Conservation (phyloP, 2,797 vertebrate species). For the Ciconia nigra region DNA sequence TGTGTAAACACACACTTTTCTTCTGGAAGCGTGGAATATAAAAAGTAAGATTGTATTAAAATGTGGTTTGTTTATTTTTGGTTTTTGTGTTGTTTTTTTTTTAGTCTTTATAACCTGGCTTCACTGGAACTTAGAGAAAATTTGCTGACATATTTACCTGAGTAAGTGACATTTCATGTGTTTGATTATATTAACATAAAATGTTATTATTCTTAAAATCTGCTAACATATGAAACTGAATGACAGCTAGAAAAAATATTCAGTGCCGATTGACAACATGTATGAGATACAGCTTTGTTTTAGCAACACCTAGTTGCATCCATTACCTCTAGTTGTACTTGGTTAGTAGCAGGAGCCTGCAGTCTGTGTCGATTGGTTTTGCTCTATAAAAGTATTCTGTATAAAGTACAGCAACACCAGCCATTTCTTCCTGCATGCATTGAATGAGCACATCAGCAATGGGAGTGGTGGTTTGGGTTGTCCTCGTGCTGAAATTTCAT, state of each 20-base stretch:
- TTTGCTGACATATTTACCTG: constrained; percentile 92
- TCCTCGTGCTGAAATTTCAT: neutral
- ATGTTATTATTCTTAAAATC: neutral
- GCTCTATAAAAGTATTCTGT: neutral
- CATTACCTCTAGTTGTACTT: neutral
- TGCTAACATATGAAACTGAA: neutral
- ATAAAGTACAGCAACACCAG: neutral
- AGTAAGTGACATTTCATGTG: constrained; percentile 82
- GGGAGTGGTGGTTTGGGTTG: neutral
- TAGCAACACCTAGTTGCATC: neutral
- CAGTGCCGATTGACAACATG: neutral
- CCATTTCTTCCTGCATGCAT: accelerated
- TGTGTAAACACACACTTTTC: neutral
- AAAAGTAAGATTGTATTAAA: neutral
- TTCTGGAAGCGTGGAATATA: neutral
- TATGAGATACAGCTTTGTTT: neutral
- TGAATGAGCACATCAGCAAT: neutral
- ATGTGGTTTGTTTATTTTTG: neutral
- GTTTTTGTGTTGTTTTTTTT: constrained; percentile 26
- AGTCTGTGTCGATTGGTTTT: neutral
- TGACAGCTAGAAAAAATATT: neutral
- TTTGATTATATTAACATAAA: neutral
- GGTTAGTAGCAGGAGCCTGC: neutral
- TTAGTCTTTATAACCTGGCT: constrained; percentile 91
- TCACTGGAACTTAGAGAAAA: constrained; percentile 98